phyloP scores from a whole-genome alignment of 2,888 invertebrate species.

The Stenodera caucasica region DNA sequence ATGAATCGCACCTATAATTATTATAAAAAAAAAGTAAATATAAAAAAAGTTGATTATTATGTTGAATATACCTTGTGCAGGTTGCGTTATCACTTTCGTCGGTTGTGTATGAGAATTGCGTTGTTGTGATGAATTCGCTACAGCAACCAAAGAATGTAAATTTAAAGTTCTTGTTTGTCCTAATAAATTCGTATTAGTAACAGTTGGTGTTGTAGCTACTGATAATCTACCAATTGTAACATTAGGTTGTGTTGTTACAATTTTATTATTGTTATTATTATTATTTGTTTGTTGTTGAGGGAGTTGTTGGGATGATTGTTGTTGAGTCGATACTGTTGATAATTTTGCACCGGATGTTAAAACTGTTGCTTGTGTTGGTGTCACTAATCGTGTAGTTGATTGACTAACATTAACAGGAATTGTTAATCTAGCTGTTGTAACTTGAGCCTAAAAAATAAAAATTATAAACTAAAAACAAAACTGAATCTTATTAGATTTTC shows the following conservation, averaged over 20 bases:
- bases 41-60: neutral
- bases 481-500: constrained; percentile 1
- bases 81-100: constrained; percentile 54
- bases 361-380: constrained; percentile 50
- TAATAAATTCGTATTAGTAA: constrained; percentile 40
- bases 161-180: constrained; percentile 48
- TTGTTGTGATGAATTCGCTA: constrained; percentile 45
- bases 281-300: neutral
- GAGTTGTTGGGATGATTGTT: constrained; percentile 30
- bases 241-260: constrained; percentile 46
- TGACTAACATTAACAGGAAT: constrained; percentile 48
- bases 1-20: constrained; percentile 51
- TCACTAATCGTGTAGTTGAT: constrained; percentile 42
- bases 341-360: constrained; percentile 49
- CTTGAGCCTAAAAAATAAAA: constrained; percentile 42
- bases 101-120: constrained; percentile 46
- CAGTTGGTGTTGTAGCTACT: constrained; percentile 43
- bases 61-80: constrained; percentile 46
- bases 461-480: constrained; percentile 4
- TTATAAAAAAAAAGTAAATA: constrained; percentile 12
- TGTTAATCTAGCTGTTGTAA: constrained; percentile 48
- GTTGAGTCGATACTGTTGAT: constrained; percentile 44
- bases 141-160: constrained; percentile 49
- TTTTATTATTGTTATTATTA: constrained; percentile 34
- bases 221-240: constrained; percentile 45